Evolutionary conservation across 2,113 vertebrate species (phyloP), one percentile per base, ranked within the genome.

Genomic region (Murina feae): DNA sequence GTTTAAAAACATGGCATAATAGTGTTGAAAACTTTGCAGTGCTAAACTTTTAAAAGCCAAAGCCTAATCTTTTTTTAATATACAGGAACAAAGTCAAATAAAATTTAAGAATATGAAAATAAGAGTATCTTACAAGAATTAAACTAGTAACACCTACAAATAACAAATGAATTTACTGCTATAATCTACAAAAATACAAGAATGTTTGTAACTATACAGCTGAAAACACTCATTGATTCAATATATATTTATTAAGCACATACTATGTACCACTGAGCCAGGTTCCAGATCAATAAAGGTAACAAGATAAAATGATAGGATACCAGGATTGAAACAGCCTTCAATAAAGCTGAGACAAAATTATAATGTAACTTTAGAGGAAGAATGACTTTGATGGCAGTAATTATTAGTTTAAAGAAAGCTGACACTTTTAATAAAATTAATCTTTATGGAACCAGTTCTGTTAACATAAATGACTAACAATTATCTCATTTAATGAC

Each of bases 381-480:
- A 79, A 75, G 30, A 93, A 76, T 68, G 25, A 76, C 44, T 84
- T 63, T 75, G 18, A 65, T 37, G 11, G 69, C 44, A n/a, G 7
- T 89, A 68, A 90, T 85, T 87, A 96, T 66, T 71, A 35, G n/a
- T 85, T 91, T 86, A 35, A 25, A 35, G 14, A 53, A 93, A 88
- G 30, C 9, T 91, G 68, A 65, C 3, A 16, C 39, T 75, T 75
- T 93, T 53, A 85, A 58, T 49, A 37, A 74, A 89, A 89, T 82
- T 69, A 89, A 79, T 6, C 23, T 91, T 82, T 69, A 92, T 66
- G 90, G 80, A 95, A 44, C 9, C 49, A 90, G 44, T 65, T 90
- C 28, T 90, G 30, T 85, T 32, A 84, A 79, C 17, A 39, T 44
- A 96, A 91, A 95, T 92, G 39, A 94, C 42, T 92, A 94, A 84